Conservation (phyloP, 2,797 vertebrate species). For the Rhinogobio ventralis region DNA sequence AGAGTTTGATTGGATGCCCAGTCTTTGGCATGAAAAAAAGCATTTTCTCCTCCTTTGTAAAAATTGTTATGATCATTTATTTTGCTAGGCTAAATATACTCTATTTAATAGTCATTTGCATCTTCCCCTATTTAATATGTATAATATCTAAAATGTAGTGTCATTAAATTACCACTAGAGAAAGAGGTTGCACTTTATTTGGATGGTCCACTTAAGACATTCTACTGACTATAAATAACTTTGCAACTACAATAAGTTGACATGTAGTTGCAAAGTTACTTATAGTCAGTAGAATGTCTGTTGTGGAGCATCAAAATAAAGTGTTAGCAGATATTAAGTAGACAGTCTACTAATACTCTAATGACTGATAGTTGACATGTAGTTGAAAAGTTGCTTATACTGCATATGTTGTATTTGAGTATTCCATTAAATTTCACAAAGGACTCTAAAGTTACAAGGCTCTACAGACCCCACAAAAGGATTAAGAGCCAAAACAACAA, state of each 20-base stretch:
- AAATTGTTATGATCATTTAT: background rate
- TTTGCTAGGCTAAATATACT: background rate
- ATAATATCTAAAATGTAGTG: no score
- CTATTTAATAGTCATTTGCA: no score
- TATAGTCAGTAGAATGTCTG: background rate
- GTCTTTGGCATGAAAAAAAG: background rate
- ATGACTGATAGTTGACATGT: background rate
- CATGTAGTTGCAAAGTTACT: background rate
- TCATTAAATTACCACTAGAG: background rate
- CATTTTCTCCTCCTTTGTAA: background rate
- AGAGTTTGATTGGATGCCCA: background rate
- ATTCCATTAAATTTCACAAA: slow-evolving; percentile 11
- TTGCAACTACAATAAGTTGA: background rate
- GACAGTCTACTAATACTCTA: background rate
- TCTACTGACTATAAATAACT: background rate
- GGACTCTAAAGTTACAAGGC: background rate
- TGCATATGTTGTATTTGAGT: background rate
- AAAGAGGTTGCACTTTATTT: background rate
- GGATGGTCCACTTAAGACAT: background rate
- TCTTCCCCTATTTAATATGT: no score
- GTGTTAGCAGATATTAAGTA: background rate
- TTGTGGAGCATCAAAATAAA: background rate
- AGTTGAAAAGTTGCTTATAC: background rate
- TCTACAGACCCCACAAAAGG: background rate
- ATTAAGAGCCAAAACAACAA: background rate